Evolutionary conservation across 2,888 invertebrate species (phyloP), one percentile per base, ranked within the genome.

Genomic region (Crocallis elinguaria): DNA sequence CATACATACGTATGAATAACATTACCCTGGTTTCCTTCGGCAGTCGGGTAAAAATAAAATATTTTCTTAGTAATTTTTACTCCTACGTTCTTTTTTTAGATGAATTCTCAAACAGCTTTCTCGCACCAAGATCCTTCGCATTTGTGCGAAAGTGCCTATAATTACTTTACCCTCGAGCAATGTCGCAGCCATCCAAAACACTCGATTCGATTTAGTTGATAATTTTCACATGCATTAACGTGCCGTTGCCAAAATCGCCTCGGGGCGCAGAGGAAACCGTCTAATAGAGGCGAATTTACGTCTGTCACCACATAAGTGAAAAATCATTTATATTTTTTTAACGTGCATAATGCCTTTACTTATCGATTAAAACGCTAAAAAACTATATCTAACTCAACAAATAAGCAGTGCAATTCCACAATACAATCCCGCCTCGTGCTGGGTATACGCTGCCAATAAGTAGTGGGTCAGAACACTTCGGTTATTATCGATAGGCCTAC

Each of bases 211-310:
- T 63, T 57, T 50, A 57, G 48, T 61, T 59, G 43, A 56, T 45
- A 71, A 75, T 77, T 75, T 72, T 68, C 64, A 61, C 57, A 55
- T 63, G 66, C 65, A 66, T 69, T 70, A 68, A 61, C 54, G 57
- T 64, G 55, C 52, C 58, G 61, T 63, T 66, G 52, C 16, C 57
- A 45, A 67, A 58, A 48, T 64, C 42, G 74, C 76, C 69, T 64
- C 56, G 57, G 73, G 77, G 50, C 36, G n/a, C 23, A 5, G 37
- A 30, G 11, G 3, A 37, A 17, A 16, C 8, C 1, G 13, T 0
- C 2, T 11, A 1, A 29, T 30, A 49, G 41, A 49, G 17, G 19
- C 8, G 14, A 0, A 0, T 19, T 30, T 11, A 9, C 9, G n/a
- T 19, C 19, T 16, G 16, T 33, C 14, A 21, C 21, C 1, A 12